Base-by-base conservation (phyloP, 2,797 vertebrate genomes). In the Syndactyla subalaris region DNA sequence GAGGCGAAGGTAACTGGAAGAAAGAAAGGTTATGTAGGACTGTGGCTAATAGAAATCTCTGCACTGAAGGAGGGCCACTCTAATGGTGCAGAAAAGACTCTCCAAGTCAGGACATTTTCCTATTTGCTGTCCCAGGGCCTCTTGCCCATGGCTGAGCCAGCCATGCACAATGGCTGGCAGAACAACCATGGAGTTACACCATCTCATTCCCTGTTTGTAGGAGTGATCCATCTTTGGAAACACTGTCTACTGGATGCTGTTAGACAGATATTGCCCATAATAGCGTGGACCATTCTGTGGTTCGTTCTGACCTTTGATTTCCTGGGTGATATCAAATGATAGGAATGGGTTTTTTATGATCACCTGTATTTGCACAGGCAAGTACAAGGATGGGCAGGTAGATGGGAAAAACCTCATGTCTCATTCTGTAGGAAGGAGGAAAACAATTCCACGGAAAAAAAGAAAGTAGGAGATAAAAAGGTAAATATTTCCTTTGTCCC, bases 401-500 rank as follows among this genome's bases (percentile, higher is more conserved):
- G 30, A 24, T 70, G 41, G 26, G n/a, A 34, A 74, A 83, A 34
- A 6, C 5, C 27, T 29, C 0, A 0, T 59, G 38, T 73, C 55
- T 89, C 59, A 21, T 72, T 85, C 63, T 16, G n/a, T 34, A 58
- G 54, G 6, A 16, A 80, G 45, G 30, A 67, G 9, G 61, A 79
- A 79, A 94, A 43, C 52, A 71, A 18, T 51, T 81, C 62, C 12
- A 24, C 0, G 2, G 18, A 67, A 81, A 54, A 72, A 72, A 67
- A 79, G 22, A 43, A 86, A 54, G 45, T 18, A 36, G 48, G 62
- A 88, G 70, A 75, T 79, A 49, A 88, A 93, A 94, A 90, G 59
- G 66, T 88, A 96, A 93, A 81, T 81, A 70, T 88, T 93, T 84
- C 76, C 49, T 84, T 91, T 84, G 83, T 93, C 78, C 74, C 77